These are phyloP conservation scores for Silurus meridionalis DNA, from an alignment of 2,113 vertebrate species.

Conservation along the genomic window DNA sequence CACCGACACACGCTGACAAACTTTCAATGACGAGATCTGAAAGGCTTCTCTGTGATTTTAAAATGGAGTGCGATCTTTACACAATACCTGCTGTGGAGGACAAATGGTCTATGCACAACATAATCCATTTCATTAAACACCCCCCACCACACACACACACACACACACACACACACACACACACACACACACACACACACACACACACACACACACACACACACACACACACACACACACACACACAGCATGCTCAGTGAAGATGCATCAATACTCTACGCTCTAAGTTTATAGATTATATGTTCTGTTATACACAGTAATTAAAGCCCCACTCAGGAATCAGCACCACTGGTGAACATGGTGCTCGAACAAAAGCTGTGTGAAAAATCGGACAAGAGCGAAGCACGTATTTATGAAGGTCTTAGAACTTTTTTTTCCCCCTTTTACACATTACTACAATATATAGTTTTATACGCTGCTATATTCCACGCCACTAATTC, in stretches of 20 bases:
- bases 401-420: not conserved
- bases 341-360: not conserved
- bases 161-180: not conserved
- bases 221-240: not conserved
- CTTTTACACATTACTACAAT: not conserved
- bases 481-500: not conserved
- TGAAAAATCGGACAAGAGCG: not conserved
- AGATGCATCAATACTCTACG: not conserved
- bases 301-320: not conserved
- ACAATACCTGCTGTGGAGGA: not conserved
- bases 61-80: not conserved
- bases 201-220: not conserved
- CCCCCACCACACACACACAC: no score
- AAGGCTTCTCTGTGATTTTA: not conserved
- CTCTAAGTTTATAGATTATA: not conserved
- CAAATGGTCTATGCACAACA: not conserved
- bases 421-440: no score
- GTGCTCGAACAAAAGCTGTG: not conserved
- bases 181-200: not conserved
- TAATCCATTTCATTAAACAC: not conserved
- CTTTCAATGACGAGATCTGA: not conserved
- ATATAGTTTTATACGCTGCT: not conserved
- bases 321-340: conserved; percentile 12
- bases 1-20: not conserved
- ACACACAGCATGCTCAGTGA: not conserved